Conservation (phyloP, 2,113 vertebrate species). For the Laticauda laticaudata region DNA sequence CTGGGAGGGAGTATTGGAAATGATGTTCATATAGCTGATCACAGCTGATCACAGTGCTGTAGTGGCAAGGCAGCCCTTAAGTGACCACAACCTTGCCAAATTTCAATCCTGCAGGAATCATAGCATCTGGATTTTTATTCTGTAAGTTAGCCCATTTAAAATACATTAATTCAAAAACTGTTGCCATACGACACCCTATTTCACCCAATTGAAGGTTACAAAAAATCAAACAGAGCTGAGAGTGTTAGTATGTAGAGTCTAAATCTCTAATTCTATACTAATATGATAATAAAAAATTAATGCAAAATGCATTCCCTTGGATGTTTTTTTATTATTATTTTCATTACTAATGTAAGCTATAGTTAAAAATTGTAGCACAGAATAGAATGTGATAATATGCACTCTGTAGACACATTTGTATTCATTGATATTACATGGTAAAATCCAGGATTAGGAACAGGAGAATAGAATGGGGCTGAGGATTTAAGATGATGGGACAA, state of each 20-base stretch:
- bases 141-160: too few relatives aligned
- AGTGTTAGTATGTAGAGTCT: not conserved
- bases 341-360: not conserved
- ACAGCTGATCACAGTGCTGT: too few relatives aligned
- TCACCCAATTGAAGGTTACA: too few relatives aligned
- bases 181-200: too few relatives aligned
- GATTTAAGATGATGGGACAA: not conserved
- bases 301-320: not conserved
- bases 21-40: too few relatives aligned
- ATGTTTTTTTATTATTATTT: not conserved
- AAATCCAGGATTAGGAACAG: not conserved
- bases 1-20: too few relatives aligned
- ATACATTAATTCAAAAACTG: too few relatives aligned
- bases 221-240: too few relatives aligned
- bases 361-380: not conserved
- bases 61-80: too few relatives aligned
- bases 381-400: not conserved
- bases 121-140: too few relatives aligned
- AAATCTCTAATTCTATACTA: not conserved
- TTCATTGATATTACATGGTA: not conserved
- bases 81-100: too few relatives aligned
- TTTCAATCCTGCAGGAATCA: too few relatives aligned
- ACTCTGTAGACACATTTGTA: not conserved
- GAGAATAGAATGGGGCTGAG: not conserved
- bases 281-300: not conserved